Evolutionary conservation across 37 sponge, comb jelly and placozoan genomes (phyloP).

Genomic region (Ianthella basta): DNA sequence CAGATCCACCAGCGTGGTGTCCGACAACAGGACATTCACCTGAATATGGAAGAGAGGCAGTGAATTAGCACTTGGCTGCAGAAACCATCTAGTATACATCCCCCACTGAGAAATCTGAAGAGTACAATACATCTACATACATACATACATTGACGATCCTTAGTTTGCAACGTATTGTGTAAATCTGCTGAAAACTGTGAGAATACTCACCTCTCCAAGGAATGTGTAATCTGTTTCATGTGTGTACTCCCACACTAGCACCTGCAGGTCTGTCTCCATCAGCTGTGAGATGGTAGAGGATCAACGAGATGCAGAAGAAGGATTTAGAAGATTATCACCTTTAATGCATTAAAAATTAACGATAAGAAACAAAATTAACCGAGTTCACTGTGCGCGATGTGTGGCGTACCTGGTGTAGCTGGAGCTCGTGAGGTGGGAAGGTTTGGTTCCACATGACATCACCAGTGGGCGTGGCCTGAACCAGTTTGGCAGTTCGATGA

Average conservation of each 20-base stretch:
- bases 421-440: background rate
- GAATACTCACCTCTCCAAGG: conserved; percentile 18
- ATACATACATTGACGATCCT: background rate
- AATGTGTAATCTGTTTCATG: background rate
- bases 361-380: too few species aligned
- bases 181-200: too few species aligned
- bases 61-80: too few species aligned
- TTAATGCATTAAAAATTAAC: too few species aligned
- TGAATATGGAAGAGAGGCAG: too few species aligned
- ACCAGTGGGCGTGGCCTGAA: background rate
- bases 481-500: background rate
- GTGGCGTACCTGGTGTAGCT: background rate
- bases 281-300: background rate
- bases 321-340: too few species aligned
- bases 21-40: background rate
- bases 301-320: background rate
- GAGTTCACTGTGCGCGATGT: too few species aligned
- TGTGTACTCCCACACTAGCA: conserved; percentile 10
- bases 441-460: background rate
- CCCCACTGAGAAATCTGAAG: too few species aligned
- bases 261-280: background rate
- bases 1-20: conserved; percentile 19
- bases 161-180: too few species aligned
- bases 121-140: background rate
- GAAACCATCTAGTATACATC: too few species aligned